Evolutionary conservation across 2,888 invertebrate species (phyloP).

Genomic region (Lasioglossum lativentre): DNA sequence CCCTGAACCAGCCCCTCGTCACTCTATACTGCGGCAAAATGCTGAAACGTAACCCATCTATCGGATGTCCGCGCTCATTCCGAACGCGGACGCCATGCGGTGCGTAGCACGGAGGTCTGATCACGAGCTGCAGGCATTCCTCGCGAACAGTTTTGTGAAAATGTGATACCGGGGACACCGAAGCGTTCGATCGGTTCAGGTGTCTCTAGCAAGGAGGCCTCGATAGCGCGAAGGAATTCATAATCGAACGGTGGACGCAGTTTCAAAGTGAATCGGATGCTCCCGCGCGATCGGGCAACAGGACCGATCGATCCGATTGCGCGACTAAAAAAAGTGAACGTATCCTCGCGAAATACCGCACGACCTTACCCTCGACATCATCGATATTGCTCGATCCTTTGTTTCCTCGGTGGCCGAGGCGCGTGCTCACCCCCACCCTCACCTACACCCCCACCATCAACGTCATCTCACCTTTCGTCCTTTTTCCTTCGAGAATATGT

Average conservation of each 20-base stretch:
- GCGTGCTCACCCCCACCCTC: conserved; percentile 44
- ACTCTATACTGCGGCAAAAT: conserved; percentile 68
- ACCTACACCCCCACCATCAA: conserved; percentile 20
- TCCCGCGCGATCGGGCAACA: background rate
- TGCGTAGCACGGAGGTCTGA: conserved; percentile 79
- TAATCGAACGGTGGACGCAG: background rate
- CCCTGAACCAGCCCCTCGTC: conserved; percentile 65
- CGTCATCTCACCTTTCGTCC: conserved; percentile 6
- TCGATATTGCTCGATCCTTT: background rate
- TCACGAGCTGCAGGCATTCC: conserved; percentile 47
- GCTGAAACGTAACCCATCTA: conserved; percentile 80
- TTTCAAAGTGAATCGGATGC: background rate
- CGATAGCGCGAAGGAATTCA: conserved; percentile 39
- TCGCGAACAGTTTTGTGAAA: conserved; percentile 41
- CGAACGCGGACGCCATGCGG: conserved; percentile 83
- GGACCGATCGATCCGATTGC: background rate
- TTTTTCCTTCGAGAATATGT: conserved; percentile 4
- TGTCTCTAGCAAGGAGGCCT: conserved; percentile 14
- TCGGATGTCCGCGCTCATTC: conserved; percentile 81
- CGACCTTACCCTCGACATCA: background rate
- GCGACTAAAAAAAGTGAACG: background rate
- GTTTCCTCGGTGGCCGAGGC: conserved; percentile 9
- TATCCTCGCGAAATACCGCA: background rate
- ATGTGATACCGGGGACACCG: conserved; percentile 32
- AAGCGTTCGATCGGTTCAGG: conserved; percentile 12